Conservation (phyloP, 1,140 invertebrate species). For the Monochamus saltuarius region DNA sequence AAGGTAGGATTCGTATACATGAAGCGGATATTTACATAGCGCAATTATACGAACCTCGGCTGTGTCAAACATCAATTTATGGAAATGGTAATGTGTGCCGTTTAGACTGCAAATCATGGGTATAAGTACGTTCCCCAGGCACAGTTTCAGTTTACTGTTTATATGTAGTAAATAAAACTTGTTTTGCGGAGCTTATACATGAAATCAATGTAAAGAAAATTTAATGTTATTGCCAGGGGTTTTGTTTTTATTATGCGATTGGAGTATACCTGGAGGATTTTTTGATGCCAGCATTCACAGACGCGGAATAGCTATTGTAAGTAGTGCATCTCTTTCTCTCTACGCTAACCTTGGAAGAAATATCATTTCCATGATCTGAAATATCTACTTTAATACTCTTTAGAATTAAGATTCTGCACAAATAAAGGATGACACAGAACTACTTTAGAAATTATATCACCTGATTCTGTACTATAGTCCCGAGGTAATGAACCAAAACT, state of each 20-base stretch:
- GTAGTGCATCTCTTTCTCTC: too few relatives aligned
- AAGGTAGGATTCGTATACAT: too few relatives aligned
- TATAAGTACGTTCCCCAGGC: conserved; percentile 5
- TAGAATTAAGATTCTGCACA: too few relatives aligned
- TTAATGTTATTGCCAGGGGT: conserved; percentile 10
- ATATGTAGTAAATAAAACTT: conserved; percentile 7
- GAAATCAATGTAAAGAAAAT: conserved; percentile 10
- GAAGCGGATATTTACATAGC: not conserved
- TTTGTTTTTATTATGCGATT: conserved; percentile 1
- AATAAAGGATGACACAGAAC: too few relatives aligned
- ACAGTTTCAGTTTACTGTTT: conserved; percentile 9
- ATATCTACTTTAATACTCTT: too few relatives aligned
- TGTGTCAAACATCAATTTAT: not conserved
- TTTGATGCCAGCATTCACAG: too few relatives aligned
- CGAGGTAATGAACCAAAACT: too few relatives aligned
- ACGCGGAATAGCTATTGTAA: too few relatives aligned
- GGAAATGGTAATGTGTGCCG: not conserved
- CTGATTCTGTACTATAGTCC: too few relatives aligned
- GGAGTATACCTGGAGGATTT: not conserved
- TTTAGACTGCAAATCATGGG: conserved; percentile 9
- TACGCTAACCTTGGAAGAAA: too few relatives aligned
- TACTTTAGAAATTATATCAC: too few relatives aligned
- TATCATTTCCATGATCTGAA: too few relatives aligned
- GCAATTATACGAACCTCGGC: not conserved
- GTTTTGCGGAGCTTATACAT: conserved; percentile 5